Evolutionary conservation across 1,140 invertebrate genomes (phyloP).

Genomic region (Orchesella cincta): DNA sequence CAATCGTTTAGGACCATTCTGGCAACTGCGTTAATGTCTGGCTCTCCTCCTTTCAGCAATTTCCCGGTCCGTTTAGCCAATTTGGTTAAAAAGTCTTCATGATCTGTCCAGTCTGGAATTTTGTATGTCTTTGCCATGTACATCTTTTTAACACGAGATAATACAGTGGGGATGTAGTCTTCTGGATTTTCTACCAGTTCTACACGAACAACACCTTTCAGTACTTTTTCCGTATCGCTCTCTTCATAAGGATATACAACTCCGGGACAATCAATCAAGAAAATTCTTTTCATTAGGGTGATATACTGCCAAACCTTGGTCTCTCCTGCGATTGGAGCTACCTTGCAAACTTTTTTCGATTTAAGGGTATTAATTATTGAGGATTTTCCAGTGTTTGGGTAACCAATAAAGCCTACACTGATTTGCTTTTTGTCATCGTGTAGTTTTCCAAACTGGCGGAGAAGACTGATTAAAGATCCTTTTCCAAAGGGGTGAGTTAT

Average conservation of each 20-base stretch:
- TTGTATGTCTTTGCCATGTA: conserved; percentile 92
- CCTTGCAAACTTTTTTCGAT: conserved; percentile 95
- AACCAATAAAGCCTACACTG: conserved; percentile 97
- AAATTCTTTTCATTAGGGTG: conserved; percentile 95
- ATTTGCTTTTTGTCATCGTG: conserved; percentile 97
- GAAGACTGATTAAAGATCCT: conserved; percentile 92
- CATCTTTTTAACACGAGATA: conserved; percentile 84
- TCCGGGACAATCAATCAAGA: conserved; percentile 98
- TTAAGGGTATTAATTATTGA: conserved; percentile 96
- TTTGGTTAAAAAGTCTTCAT: conserved; percentile 90
- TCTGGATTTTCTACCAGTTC: conserved; percentile 93
- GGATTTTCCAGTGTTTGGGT: conserved; percentile 98
- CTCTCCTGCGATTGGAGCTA: conserved; percentile 98
- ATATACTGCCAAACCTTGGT: conserved; percentile 99
- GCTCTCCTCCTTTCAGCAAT: conserved; percentile 93
- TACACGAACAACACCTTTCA: conserved; percentile 93
- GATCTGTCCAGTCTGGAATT: conserved; percentile 74
- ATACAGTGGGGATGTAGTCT: conserved; percentile 85
- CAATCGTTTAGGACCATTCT: conserved; percentile 98
- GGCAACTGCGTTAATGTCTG: conserved; percentile 82
- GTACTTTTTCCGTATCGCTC: conserved; percentile 88
- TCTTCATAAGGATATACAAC: conserved; percentile 94
- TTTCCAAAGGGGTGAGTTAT: conserved; percentile 98
- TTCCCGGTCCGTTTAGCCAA: conserved; percentile 83
- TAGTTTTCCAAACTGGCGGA: conserved; percentile 94